phyloP scores from a whole-genome alignment of 1,140 invertebrate genomes.

The Mactra quadrangularis region DNA sequence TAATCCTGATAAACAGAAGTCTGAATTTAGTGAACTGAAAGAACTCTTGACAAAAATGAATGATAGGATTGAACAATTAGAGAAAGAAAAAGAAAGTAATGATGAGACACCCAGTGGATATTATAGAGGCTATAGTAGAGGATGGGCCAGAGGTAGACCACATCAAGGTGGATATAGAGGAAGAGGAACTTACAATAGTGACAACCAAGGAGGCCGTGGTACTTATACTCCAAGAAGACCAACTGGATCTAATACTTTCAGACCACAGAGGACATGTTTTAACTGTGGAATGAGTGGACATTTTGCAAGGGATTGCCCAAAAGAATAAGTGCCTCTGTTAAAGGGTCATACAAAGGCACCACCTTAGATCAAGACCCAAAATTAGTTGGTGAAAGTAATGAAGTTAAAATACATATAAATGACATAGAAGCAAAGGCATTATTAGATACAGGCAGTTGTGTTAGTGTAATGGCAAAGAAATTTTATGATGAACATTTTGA shows the following conservation, averaged over 20 bases:
- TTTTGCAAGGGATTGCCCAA: not conserved
- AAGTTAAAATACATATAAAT: conserved; percentile 15
- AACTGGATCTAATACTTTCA: not conserved
- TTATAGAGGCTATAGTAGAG: too few species aligned
- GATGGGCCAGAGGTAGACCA: too few species aligned
- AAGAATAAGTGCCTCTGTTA: conserved; percentile 5
- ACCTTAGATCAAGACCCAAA: not conserved
- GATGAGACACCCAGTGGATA: not conserved
- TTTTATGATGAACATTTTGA: conserved; percentile 47
- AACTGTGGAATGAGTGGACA: not conserved
- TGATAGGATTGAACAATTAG: conserved; percentile 10
- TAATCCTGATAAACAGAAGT: not conserved
- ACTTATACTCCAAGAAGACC: not conserved
- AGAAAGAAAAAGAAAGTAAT: not conserved
- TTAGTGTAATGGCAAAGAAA: conserved; percentile 37
- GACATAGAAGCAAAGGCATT: conserved; percentile 27
- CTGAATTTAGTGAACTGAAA: not conserved
- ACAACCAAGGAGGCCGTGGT: not conserved
- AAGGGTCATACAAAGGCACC: conserved; percentile 13
- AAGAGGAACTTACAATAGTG: too few species aligned
- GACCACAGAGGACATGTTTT: not conserved
- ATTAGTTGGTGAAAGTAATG: conserved; percentile 10
- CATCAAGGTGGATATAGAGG: not conserved
- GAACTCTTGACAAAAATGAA: not conserved
- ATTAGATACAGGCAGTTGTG: conserved; percentile 57